Percentiles rank a stretch among this genome's conserved stretches.
These are phyloP conservation scores for Triplophysa tibetana DNA, from an alignment of 2,113 vertebrate genomes.

Conservation along the genomic window DNA sequence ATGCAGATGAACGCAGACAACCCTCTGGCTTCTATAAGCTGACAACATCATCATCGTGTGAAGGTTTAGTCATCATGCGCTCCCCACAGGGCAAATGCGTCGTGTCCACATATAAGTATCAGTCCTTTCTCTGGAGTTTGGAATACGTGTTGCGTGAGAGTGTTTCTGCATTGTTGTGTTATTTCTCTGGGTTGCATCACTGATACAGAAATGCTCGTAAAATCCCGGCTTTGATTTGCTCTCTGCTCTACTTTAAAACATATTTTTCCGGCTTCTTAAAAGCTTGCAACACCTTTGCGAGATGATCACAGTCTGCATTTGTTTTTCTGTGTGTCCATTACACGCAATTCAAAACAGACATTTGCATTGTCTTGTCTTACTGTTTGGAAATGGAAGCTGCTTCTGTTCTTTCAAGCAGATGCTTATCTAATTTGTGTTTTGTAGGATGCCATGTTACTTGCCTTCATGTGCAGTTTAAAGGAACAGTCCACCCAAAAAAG, in stretches of 20 bases:
- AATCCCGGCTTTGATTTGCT: constrained; percentile 30
- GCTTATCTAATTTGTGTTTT: not conserved
- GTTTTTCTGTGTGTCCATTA: not conserved
- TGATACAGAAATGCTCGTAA: constrained; percentile 34
- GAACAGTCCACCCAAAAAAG: too few species aligned
- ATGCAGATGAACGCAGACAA: too few species aligned
- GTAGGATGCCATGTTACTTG: not conserved
- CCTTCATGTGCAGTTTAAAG: not conserved
- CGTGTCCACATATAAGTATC: not conserved
- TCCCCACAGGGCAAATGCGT: constrained; percentile 12
- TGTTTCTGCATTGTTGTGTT: constrained; percentile 45
- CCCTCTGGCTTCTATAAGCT: constrained; percentile 18
- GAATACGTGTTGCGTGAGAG: constrained; percentile 48
- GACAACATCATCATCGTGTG: constrained; percentile 21
- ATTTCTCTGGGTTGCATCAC: constrained; percentile 70
- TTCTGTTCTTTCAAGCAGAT: not conserved
- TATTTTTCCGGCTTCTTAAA: not conserved
- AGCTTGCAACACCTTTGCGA: constrained; percentile 1
- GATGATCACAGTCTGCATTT: not conserved
- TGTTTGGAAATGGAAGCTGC: not conserved
- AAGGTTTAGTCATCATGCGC: constrained; percentile 13
- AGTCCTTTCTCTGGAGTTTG: constrained; percentile 1
- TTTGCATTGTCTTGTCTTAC: not conserved
- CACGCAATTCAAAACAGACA: not conserved
- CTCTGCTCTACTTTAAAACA: not conserved